Conservation (phyloP, 2,797 vertebrate genomes). For the Xenops minutus region DNA sequence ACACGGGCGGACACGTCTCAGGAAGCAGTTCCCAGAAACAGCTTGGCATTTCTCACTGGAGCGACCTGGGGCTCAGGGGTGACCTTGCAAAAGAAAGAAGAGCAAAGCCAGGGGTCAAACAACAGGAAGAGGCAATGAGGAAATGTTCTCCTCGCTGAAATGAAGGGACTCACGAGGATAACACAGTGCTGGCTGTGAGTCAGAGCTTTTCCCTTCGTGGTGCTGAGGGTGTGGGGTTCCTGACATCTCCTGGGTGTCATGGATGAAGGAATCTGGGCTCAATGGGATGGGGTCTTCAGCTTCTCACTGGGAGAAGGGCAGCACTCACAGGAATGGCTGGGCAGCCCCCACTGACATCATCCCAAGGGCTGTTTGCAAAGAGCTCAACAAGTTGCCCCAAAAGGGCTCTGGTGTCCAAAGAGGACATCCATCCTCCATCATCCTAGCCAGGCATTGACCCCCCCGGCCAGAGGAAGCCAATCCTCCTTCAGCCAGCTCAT, state of each 20-base stretch:
- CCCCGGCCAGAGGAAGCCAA: background rate
- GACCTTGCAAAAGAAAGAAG: background rate
- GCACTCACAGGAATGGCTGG: background rate
- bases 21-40: constrained; percentile 7
- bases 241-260: background rate
- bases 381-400: background rate
- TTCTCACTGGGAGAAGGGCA: background rate
- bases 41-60: background rate
- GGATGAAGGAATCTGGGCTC: background rate
- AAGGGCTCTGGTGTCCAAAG: rapidly evolving
- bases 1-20: rapidly evolving
- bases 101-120: constrained; percentile 6
- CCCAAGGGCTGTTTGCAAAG: background rate
- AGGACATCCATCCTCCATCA: too few relatives aligned
- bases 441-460: rapidly evolving
- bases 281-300: background rate
- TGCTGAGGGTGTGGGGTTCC: background rate
- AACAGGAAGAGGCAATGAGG: constrained; percentile 46
- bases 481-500: background rate
- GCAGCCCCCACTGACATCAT: background rate
- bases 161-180: background rate
- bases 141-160: background rate
- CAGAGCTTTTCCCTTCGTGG: background rate
- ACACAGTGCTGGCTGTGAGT: background rate
- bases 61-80: background rate